phyloP scores from a whole-genome alignment of 1,140 invertebrate genomes.

The Drosophila arawakana region DNA sequence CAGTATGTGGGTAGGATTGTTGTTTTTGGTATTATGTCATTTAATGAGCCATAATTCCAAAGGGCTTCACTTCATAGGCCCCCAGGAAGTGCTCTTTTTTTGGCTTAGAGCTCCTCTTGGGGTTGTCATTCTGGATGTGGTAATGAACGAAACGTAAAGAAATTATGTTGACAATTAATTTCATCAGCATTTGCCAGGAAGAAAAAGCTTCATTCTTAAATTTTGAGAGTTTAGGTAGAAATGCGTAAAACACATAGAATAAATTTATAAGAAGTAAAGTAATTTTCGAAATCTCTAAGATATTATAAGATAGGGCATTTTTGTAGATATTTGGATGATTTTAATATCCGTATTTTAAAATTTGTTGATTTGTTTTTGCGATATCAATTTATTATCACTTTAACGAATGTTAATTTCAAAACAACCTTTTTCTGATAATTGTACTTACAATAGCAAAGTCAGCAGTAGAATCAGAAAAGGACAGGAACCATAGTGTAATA shows the following conservation, averaged over 20 bases:
- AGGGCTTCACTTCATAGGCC: conserved; percentile 40
- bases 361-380: too few species aligned
- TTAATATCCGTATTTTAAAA: too few species aligned
- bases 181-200: conserved; percentile 34
- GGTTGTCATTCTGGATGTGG: conserved; percentile 62
- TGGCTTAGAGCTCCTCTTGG: conserved; percentile 33
- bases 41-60: conserved; percentile 78
- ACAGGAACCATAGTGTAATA: conserved; percentile 48
- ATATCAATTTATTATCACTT: too few species aligned
- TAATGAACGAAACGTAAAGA: conserved; percentile 74
- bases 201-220: conserved; percentile 2
- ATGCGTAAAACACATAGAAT: not conserved
- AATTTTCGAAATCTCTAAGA: too few species aligned
- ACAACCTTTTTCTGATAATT: too few species aligned
- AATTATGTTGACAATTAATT: conserved; percentile 75
- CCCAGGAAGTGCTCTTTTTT: conserved; percentile 47
- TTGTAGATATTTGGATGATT: too few species aligned
- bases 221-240: not conserved
- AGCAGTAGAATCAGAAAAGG: conserved; percentile 47
- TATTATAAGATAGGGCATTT: too few species aligned
- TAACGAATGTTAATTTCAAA: too few species aligned
- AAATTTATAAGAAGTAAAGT: not conserved
- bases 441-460: too few species aligned
- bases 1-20: conserved; percentile 3
- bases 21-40: conserved; percentile 68